Base-by-base conservation (phyloP, 2,888 invertebrate genomes). In the Aquatica leii region DNA sequence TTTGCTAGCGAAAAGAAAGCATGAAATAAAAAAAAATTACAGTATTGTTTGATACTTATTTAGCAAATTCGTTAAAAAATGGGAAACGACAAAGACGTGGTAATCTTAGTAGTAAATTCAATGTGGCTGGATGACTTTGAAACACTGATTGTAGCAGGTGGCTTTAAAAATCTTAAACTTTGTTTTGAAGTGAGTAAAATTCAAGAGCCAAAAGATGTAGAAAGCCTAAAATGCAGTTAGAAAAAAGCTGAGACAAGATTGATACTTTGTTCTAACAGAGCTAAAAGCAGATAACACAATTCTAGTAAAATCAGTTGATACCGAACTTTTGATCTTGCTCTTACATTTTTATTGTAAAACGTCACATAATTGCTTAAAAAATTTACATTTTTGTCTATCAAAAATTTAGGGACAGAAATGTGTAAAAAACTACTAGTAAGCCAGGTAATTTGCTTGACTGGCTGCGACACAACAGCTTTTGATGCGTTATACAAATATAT, bases 41-140 rank as follows among this genome's bases (percentile, higher is more conserved):
- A 37, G 37, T 37, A 37, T 9, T 37, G n/a, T 37, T 37, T 37
- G 37, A 37, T 37, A 37, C 37, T 2, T 37, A 37, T 37, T 37
- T 37, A 37, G 11, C 37, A 9, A 9, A 37, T 37, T 37, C 37
- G 37, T 37, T 37, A 37, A 37, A 37, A 37, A 37, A 37, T 37
- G 37, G 37, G 37, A 11, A 37, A 37, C 37, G 37, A 37, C 37
- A 37, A 37, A 37, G 37, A 37, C 37, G 24, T 24, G 24, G 24
- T 24, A 6, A 24, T 24, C 9, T 12, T 3, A 37, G 9, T 6
- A 37, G 37, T 37, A 11, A 37, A 37, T 37, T 37, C 12, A 37
- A 37, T n/a, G 37, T 37, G 37, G 37, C 37, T 24, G 24, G 24
- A n/a, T n/a, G n/a, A n/a, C n/a, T n/a, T n/a, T n/a, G n/a, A n/a